Conservation (phyloP, 2,888 invertebrate species). For the Brachyptera risi region DNA sequence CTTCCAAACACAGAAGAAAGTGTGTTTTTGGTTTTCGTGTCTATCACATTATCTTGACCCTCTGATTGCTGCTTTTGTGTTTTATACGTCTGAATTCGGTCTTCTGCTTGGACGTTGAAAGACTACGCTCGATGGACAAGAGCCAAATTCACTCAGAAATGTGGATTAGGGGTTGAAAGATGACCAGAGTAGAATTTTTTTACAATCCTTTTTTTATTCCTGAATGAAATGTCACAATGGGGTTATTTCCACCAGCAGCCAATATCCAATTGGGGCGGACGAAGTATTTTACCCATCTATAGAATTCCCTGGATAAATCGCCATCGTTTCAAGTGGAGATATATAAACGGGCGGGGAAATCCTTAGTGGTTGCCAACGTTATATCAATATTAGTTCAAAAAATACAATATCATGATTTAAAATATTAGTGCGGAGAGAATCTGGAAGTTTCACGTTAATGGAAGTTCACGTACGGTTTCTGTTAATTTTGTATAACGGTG, state of each 20-base stretch:
- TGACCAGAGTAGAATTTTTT: constrained; percentile 16
- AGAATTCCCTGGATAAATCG: constrained; percentile 14
- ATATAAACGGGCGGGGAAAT: neutral
- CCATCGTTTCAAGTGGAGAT: constrained; percentile 13
- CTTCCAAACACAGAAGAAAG: neutral
- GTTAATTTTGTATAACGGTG: too few relatives aligned
- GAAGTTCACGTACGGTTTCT: too few relatives aligned
- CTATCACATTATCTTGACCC: neutral
- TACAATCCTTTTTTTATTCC: constrained; percentile 3
- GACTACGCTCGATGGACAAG: constrained; percentile 7
- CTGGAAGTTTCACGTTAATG: too few relatives aligned
- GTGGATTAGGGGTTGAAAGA: constrained; percentile 19
- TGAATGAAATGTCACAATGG: constrained; percentile 22
- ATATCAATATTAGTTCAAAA: too few relatives aligned
- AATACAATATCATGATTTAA: too few relatives aligned
- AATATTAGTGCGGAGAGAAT: too few relatives aligned
- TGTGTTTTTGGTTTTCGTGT: constrained; percentile 4
- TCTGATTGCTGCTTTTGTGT: constrained; percentile 9
- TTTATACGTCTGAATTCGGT: constrained; percentile 13
- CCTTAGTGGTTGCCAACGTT: neutral
- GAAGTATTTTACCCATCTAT: constrained; percentile 14
- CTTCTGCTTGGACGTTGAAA: constrained; percentile 8
- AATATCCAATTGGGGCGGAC: constrained; percentile 19
- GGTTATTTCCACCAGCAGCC: constrained; percentile 18
- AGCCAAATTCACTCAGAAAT: constrained; percentile 20